Percentiles rank a stretch among this genome's conserved stretches.
These are phyloP conservation scores for Brachyhypopomus gauderio DNA, from an alignment of 2,113 vertebrate species.

Conservation along the genomic window DNA sequence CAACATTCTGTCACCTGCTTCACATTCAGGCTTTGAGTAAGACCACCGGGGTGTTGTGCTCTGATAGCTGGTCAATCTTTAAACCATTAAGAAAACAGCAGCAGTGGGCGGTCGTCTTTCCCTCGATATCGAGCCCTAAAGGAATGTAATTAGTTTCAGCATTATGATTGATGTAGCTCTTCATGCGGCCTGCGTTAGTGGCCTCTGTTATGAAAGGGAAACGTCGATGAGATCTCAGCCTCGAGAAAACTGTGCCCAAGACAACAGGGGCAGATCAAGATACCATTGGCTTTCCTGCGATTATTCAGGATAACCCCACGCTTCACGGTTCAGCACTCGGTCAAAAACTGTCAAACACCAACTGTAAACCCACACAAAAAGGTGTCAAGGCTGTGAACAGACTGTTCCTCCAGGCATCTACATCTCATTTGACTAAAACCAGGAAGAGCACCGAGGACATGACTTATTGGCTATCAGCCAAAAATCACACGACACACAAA, in stretches of 20 bases:
- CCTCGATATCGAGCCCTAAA: neutral
- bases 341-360: neutral
- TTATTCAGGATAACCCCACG: neutral
- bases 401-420: too few species aligned
- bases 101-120: neutral
- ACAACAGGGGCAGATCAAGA: neutral
- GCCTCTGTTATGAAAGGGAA: neutral
- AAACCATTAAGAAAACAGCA: neutral
- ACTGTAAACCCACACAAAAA: too few species aligned
- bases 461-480: too few species aligned
- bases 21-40: neutral
- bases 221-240: neutral
- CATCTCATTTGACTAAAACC: too few species aligned
- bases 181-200: slow-evolving; percentile 1
- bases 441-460: too few species aligned
- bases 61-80: slow-evolving; percentile 4
- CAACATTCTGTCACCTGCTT: neutral
- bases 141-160: neutral
- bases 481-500: too few species aligned
- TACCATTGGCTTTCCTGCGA: neutral
- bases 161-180: neutral
- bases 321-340: neutral
- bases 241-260: neutral
- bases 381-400: too few species aligned
- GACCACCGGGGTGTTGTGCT: neutral